Percentiles rank a stretch among this genome's conserved stretches.
phyloP scores from a whole-genome alignment of 2,113 vertebrate genomes.

The Epinephelus lanceolatus region DNA sequence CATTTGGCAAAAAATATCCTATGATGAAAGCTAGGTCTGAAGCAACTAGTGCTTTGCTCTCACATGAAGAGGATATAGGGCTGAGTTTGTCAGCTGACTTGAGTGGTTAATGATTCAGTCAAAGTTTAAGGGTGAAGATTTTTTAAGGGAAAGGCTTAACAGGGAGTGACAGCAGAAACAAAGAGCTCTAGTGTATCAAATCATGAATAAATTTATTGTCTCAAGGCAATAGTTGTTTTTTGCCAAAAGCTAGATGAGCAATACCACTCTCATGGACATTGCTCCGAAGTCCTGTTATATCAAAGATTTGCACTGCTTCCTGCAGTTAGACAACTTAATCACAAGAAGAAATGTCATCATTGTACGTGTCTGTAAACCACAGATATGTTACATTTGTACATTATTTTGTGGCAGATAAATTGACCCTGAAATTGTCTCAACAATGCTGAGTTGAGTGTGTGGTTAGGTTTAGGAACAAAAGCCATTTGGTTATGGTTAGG shows the following conservation, averaged over 20 bases:
- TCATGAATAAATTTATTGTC: not conserved
- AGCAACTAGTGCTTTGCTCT: constrained; percentile 4
- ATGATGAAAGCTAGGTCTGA: constrained; percentile 35
- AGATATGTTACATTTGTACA: no score
- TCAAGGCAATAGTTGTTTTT: not conserved
- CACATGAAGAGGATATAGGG: constrained; percentile 14
- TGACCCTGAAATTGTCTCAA: no score
- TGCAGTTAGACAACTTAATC: no score
- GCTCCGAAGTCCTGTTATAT: no score
- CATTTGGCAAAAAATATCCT: constrained; percentile 28
- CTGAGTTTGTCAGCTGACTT: constrained; percentile 30
- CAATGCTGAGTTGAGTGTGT: no score
- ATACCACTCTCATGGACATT: not conserved
- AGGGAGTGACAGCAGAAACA: not conserved
- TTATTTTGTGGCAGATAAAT: no score
- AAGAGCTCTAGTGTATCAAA: not conserved
- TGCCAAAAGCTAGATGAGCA: not conserved
- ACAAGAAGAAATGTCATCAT: no score
- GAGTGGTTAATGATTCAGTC: constrained; percentile 31
- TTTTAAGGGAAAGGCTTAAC: not conserved
- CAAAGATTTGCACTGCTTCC: no score
- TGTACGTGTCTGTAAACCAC: no score
- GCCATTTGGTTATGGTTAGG: no score
- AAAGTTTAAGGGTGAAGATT: constrained; percentile 9
- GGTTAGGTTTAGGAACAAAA: no score